phyloP scores from a whole-genome alignment of 2,888 invertebrate genomes.

The Lepidocyrtoides sp. region DNA sequence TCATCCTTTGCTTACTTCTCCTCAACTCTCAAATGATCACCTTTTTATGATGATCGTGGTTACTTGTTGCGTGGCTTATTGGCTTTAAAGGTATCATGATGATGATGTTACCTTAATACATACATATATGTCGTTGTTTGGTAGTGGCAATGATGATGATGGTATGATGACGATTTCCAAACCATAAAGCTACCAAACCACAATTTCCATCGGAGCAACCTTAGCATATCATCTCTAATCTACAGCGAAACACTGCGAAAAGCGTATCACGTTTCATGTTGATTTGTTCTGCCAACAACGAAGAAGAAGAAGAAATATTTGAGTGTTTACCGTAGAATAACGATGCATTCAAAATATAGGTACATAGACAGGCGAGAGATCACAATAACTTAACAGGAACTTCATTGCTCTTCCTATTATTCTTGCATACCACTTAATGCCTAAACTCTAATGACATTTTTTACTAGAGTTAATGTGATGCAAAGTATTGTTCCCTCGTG shows the following conservation, averaged over 20 bases:
- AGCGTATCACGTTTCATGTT: not conserved
- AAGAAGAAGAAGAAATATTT: not conserved
- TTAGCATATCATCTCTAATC: slow-evolving; percentile 4
- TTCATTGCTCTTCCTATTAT: not conserved
- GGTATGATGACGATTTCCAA: not conserved
- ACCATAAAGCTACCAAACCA: not conserved
- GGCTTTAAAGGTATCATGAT: slow-evolving; percentile 42
- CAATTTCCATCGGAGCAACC: not conserved
- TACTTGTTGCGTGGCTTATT: slow-evolving; percentile 65
- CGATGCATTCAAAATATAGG: not conserved
- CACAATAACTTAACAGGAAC: slow-evolving; percentile 9
- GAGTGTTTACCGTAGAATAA: not conserved
- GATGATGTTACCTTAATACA: slow-evolving; percentile 10
- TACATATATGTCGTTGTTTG: not conserved
- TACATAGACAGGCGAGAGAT: not conserved
- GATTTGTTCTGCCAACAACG: slow-evolving; percentile 10
- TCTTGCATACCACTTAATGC: not conserved
- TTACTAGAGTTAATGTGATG: slow-evolving; percentile 54
- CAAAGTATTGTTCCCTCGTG: slow-evolving; percentile 63
- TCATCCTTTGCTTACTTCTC: slow-evolving; percentile 42
- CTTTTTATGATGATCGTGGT: slow-evolving; percentile 38
- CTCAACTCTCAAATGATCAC: slow-evolving; percentile 47
- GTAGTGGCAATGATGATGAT: slow-evolving; percentile 27
- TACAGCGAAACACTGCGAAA: not conserved
- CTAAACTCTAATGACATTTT: slow-evolving; percentile 51